Percentiles rank a stretch among this genome's conserved stretches.
phyloP scores from a whole-genome alignment of 2,113 vertebrate species.

The Elephas maximus region DNA sequence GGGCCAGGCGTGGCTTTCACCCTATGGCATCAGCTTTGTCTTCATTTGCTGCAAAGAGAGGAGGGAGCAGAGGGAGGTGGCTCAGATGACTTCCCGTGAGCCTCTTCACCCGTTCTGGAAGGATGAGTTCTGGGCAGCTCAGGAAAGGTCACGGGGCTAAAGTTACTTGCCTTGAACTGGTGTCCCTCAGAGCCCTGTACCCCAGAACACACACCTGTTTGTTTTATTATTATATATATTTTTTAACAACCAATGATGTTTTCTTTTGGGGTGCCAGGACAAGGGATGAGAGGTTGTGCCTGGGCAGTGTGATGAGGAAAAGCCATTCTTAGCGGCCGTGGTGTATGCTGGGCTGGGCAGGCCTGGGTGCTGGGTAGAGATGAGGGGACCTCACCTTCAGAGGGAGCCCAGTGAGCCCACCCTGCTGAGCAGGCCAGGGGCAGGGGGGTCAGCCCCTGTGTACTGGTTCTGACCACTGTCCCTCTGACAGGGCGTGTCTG shows the following conservation, averaged over 20 bases:
- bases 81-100: not conserved
- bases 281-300: not conserved
- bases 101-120: not conserved
- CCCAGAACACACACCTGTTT: not conserved
- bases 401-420: not conserved
- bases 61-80: not conserved
- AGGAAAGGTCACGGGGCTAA: constrained; percentile 15
- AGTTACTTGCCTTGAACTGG: not conserved
- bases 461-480: not conserved
- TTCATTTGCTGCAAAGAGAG: not conserved
- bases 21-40: not conserved
- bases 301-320: not conserved
- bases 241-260: not conserved
- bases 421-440: not conserved
- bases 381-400: no score
- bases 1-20: not conserved
- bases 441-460: not conserved
- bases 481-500: not conserved
- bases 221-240: not conserved
- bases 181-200: not conserved
- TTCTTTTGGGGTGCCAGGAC: not conserved
- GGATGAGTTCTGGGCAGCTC: not conserved
- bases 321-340: not conserved
- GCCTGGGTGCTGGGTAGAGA: not conserved
- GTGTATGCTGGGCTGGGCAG: not conserved